A percentile compares a stretch with the other conserved stretches of the same genome.
Conservation (phyloP, 2,888 invertebrate species). For the Meiosimyza platycephala region DNA sequence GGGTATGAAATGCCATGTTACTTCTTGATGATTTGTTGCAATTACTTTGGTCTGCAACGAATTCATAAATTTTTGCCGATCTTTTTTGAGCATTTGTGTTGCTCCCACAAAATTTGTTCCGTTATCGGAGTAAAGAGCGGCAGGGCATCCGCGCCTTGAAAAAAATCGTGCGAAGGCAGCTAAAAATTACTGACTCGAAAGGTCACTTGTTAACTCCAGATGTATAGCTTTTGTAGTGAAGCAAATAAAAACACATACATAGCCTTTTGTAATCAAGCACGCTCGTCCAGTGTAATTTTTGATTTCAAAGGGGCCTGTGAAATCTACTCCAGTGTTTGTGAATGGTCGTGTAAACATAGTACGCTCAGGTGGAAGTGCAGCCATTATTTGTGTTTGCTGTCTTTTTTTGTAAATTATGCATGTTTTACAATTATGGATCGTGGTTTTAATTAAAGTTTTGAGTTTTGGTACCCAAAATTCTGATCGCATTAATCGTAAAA, state of each 20-base stretch:
- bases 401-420: not conserved
- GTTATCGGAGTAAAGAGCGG: not conserved
- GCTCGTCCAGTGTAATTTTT: not conserved
- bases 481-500: not conserved
- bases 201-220: no score
- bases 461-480: not conserved
- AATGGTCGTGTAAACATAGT: no score
- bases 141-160: no score
- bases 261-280: not conserved
- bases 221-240: not conserved
- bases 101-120: constrained; percentile 9
- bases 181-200: no score
- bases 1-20: no score
- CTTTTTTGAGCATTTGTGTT: not conserved
- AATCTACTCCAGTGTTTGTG: not conserved
- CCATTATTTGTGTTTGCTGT: not conserved
- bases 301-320: not conserved
- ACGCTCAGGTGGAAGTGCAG: not conserved
- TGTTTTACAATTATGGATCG: not conserved
- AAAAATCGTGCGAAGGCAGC: no score
- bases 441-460: not conserved
- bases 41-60: not conserved
- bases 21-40: not conserved
- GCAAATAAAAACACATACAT: constrained; percentile 3
- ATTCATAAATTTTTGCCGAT: not conserved